Evolutionary conservation across 2,888 invertebrate genomes (phyloP).

Genomic region (Neoascia interrupta): DNA sequence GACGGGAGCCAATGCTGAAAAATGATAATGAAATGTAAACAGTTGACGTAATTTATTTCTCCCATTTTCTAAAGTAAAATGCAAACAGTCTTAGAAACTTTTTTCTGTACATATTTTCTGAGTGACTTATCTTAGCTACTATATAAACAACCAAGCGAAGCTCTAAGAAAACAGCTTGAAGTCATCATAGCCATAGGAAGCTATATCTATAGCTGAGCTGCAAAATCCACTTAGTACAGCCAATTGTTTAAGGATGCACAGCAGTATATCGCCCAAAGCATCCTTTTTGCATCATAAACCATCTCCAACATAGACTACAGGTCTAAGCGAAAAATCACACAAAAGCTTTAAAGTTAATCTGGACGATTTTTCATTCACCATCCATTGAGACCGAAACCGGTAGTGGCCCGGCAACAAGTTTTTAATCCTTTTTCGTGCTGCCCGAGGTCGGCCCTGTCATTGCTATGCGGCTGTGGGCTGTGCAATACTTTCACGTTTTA

Average conservation of each 20-base stretch:
- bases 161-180: not conserved
- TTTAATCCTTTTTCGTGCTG: slow-evolving; percentile 58
- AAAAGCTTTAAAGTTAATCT: slow-evolving; percentile 64
- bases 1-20: slow-evolving; percentile 10
- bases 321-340: slow-evolving; percentile 46
- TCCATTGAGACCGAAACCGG: not conserved
- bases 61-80: not conserved
- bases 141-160: too few species aligned
- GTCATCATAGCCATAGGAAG: slow-evolving; percentile 3
- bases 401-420: slow-evolving; percentile 38
- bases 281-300: slow-evolving; percentile 37
- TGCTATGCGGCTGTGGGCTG: slow-evolving; percentile 1
- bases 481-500: slow-evolving; percentile 64
- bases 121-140: too few species aligned
- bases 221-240: slow-evolving; percentile 39
- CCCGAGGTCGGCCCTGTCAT: slow-evolving; percentile 3
- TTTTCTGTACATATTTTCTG: too few species aligned
- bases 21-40: slow-evolving; percentile 63
- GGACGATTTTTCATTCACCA: slow-evolving; percentile 40
- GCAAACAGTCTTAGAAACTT: slow-evolving; percentile 2
- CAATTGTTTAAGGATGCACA: slow-evolving; percentile 31
- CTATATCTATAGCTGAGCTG: slow-evolving; percentile 37
- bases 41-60: slow-evolving; percentile 17
- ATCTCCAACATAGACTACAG: slow-evolving; percentile 11
- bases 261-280: slow-evolving; percentile 12